Percentiles rank a stretch among this genome's conserved stretches.
phyloP scores from a whole-genome alignment of 2,888 invertebrate species.

The Neria commutata region DNA sequence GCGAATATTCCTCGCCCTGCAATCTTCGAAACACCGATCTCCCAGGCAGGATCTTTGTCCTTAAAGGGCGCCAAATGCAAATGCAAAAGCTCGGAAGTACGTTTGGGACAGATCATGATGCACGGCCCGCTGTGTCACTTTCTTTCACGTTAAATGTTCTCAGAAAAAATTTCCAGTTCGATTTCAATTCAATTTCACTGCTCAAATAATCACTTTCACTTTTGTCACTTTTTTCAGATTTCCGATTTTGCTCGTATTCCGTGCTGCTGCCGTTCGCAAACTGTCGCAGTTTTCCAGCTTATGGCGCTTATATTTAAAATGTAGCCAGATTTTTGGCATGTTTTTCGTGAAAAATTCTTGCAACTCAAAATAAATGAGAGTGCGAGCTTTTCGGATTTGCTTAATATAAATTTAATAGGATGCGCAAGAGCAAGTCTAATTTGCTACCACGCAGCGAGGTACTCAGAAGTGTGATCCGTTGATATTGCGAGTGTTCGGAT shows the following conservation, averaged over 20 bases:
- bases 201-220: not conserved
- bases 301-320: constrained; percentile 58
- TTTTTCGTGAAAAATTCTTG: not conserved
- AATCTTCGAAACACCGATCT: constrained; percentile 66
- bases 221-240: not conserved
- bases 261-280: constrained; percentile 51
- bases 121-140: constrained; percentile 5
- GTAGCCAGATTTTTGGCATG: constrained; percentile 34
- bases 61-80: constrained; percentile 55
- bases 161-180: constrained; percentile 14
- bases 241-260: constrained; percentile 36
- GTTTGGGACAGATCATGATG: constrained; percentile 59
- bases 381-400: not conserved
- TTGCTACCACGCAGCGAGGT: not conserved
- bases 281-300: constrained; percentile 58
- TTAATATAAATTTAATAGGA: not conserved
- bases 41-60: constrained; percentile 65
- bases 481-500: no score
- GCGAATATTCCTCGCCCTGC: constrained; percentile 78
- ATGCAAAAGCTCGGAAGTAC: constrained; percentile 53
- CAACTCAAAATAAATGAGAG: constrained; percentile 3
- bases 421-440: not conserved
- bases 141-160: not conserved
- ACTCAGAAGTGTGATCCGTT: no score
- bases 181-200: not conserved